phyloP scores from a whole-genome alignment of 1,140 invertebrate genomes.

The Latrodectus geometricus region DNA sequence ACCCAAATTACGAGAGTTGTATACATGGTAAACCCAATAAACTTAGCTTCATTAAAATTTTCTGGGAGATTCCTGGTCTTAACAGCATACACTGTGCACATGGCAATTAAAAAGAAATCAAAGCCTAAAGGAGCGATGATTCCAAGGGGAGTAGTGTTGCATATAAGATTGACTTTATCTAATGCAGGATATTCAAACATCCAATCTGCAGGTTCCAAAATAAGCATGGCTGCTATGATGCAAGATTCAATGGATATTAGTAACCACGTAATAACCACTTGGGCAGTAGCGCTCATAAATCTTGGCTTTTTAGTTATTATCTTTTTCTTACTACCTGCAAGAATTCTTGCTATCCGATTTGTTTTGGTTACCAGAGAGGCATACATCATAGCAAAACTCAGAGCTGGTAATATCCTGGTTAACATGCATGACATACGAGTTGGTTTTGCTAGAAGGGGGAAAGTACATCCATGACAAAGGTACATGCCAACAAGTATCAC shows the following conservation, averaged over 20 bases:
- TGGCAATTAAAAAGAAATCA: conserved; percentile 81
- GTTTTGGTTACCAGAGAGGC: conserved; percentile 86
- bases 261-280: conserved; percentile 77
- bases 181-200: conserved; percentile 73
- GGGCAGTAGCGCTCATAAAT: conserved; percentile 75
- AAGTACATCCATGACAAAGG: conserved; percentile 73
- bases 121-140: conserved; percentile 83
- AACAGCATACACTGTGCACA: conserved; percentile 87
- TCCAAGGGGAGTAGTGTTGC: conserved; percentile 76
- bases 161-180: conserved; percentile 75
- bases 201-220: conserved; percentile 78
- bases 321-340: conserved; percentile 84
- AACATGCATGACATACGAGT: conserved; percentile 77
- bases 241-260: conserved; percentile 79
- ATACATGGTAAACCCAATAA: conserved; percentile 88
- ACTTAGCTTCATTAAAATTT: conserved; percentile 89
- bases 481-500: conserved; percentile 77
- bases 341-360: conserved; percentile 85
- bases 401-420: conserved; percentile 77
- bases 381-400: conserved; percentile 87
- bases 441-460: conserved; percentile 81
- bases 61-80: conserved; percentile 89
- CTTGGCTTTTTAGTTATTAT: conserved; percentile 82
- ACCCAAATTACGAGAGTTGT: conserved; percentile 90
- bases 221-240: conserved; percentile 78